phyloP scores from a whole-genome alignment of 2,888 invertebrate genomes.

The Agrenia bidenticulata region DNA sequence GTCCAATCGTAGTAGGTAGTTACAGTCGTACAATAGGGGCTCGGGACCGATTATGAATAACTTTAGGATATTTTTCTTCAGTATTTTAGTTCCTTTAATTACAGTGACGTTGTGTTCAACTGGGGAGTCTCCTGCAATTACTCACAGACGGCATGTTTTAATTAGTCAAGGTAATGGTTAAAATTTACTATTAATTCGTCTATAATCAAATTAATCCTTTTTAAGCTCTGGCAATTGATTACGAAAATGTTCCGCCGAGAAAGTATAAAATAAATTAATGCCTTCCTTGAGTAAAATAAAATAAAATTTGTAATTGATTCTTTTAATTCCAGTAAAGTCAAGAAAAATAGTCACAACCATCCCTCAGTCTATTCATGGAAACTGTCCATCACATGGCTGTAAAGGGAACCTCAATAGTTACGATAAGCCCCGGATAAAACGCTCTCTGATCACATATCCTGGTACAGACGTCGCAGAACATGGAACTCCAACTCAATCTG shows the following conservation, averaged over 20 bases:
- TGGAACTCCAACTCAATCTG: too few species aligned
- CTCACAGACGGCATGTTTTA: not conserved
- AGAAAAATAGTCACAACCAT: not conserved
- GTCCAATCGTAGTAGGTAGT: too few species aligned
- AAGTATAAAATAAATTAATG: too few species aligned
- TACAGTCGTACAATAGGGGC: too few species aligned
- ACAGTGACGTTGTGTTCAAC: not conserved
- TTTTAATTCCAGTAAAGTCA: not conserved
- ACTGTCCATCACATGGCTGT: slow-evolving; percentile 5
- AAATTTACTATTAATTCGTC: not conserved
- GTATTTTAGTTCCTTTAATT: slow-evolving; percentile 31
- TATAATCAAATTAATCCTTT: too few species aligned
- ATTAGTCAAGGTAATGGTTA: slow-evolving; percentile 3
- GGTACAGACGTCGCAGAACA: too few species aligned
- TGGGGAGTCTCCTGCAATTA: not conserved
- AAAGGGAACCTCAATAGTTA: not conserved
- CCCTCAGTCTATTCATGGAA: too few species aligned
- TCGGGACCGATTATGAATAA: slow-evolving; percentile 29
- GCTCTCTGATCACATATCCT: not conserved
- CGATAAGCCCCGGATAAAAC: slow-evolving; percentile 3
- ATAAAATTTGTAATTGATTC: too few species aligned
- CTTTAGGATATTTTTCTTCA: slow-evolving; percentile 35
- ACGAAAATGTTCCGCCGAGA: too few species aligned
- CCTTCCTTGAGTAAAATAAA: too few species aligned
- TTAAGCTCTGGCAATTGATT: too few species aligned